Base-by-base conservation (phyloP, 2,888 invertebrate species). In the Drosophila villosipedis region DNA sequence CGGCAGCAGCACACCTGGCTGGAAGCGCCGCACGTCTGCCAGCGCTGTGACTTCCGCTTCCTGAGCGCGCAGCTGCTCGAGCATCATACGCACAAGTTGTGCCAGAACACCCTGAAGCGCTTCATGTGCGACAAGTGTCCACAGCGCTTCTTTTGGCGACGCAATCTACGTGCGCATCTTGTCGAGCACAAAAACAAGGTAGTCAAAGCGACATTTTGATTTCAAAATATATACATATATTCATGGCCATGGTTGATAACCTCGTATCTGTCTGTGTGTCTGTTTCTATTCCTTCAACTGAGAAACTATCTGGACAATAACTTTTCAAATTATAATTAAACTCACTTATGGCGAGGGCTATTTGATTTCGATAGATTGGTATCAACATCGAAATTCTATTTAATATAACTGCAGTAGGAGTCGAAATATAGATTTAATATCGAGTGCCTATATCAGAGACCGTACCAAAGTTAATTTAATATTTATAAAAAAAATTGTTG, bases 1-100 rank as follows among this genome's bases (percentile, higher is more conserved):
- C 78, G 82, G 3, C 77, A 76, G 31, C 69, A 74, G 5, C 93
- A 93, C 73, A 76, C 68, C 6, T 91, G 95, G 89, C 93, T 94
- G 0, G 94, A 95, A 60, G 92, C 94, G 0, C 94, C 94, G 0
- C 92, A 94, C 53, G 93, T 94, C 22, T 95, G 95, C 77, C 93
- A 93, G 57, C 92, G 94, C 25, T 95, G 95, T 81, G 91, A 93
- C n/a, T 94, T 94, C 89, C 91, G 94, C 25, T 95, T 95, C 78
- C 94, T 94, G 0, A 94, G 94, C 1, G 90, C 94, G 3, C 93
- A 94, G 61, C 92, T 94, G 16, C 94, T 95, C 3, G 92, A 94
- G 0, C 94, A 94, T 4, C 95, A 95, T 93, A 57, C 94, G 91
- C 91, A 94, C 91, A 78, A 93, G 85, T 89, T 93, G 16, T 94